Conservation (phyloP, 2,888 invertebrate species). For the Cynaeus angustus region DNA sequence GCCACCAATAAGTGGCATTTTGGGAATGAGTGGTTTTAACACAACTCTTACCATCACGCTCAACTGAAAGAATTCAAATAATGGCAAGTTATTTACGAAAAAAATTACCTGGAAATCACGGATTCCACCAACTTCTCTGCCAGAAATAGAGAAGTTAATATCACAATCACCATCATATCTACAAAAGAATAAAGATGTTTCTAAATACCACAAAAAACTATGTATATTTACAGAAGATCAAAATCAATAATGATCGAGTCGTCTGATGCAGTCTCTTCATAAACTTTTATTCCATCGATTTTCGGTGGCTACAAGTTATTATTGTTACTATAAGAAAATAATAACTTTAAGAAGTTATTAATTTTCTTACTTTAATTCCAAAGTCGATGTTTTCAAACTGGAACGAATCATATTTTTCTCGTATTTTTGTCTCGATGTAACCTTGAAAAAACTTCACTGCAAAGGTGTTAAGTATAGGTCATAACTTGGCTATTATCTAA, state of each 20-base stretch:
- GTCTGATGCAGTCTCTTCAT: slow-evolving; percentile 91
- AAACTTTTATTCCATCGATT: slow-evolving; percentile 95
- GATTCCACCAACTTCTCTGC: slow-evolving; percentile 82
- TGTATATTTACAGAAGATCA: slow-evolving; percentile 86
- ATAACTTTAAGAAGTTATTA: not conserved
- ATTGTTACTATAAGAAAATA: no score
- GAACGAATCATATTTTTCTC: slow-evolving; percentile 63
- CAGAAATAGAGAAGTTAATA: slow-evolving; percentile 90
- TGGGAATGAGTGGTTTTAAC: slow-evolving; percentile 92
- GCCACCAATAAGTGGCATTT: slow-evolving; percentile 94
- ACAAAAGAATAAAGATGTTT: slow-evolving; percentile 49
- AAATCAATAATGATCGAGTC: slow-evolving; percentile 96
- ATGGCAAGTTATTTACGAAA: not conserved
- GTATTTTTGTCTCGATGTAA: slow-evolving; percentile 62
- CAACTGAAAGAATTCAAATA: slow-evolving; percentile 51
- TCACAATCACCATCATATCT: slow-evolving; percentile 97
- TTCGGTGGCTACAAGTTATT: slow-evolving; percentile 83
- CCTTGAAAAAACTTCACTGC: slow-evolving; percentile 61
- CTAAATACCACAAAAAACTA: slow-evolving; percentile 1
- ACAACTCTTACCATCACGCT: slow-evolving; percentile 77
- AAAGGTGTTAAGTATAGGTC: slow-evolving; percentile 62
- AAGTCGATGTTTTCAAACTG: slow-evolving; percentile 65
- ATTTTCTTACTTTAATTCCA: slow-evolving; percentile 58
- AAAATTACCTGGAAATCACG: slow-evolving; percentile 82
- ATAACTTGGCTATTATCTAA: slow-evolving; percentile 37